These are phyloP conservation scores for Cuculus canorus DNA, from an alignment of 2,797 vertebrate genomes.

Conservation along the genomic window DNA sequence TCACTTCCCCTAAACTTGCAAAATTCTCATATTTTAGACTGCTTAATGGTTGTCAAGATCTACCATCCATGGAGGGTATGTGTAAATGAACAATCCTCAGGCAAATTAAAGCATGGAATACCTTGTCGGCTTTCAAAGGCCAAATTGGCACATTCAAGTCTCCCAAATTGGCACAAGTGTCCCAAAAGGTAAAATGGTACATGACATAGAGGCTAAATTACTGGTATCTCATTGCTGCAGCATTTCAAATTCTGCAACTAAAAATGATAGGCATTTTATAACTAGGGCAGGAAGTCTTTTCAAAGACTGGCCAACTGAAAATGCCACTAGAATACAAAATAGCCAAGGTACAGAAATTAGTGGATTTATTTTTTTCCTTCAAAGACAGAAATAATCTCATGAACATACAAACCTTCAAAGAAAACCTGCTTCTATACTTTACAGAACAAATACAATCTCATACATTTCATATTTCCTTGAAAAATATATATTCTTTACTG, in stretches of 20 bases:
- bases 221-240: not conserved
- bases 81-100: not conserved
- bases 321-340: not conserved
- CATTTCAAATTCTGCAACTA: not conserved
- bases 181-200: not conserved
- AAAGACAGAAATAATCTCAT: not conserved
- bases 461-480: not conserved
- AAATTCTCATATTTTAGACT: not conserved
- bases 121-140: not conserved
- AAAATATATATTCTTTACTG: not conserved
- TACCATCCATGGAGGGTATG: not conserved
- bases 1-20: not conserved
- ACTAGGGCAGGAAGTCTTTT: not conserved
- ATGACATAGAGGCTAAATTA: not conserved
- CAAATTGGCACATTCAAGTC: not conserved
- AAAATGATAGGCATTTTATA: not conserved
- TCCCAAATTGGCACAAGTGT: not conserved
- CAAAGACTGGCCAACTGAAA: not conserved
- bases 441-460: not conserved
- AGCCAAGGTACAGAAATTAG: not conserved
- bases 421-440: not conserved
- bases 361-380: not conserved
- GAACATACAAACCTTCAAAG: not conserved
- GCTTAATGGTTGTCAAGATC: not conserved
- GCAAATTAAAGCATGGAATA: not conserved